Percentiles rank a stretch among this genome's conserved stretches.
Conservation (phyloP, 2,888 invertebrate genomes). For the Achlya flavicornis region DNA sequence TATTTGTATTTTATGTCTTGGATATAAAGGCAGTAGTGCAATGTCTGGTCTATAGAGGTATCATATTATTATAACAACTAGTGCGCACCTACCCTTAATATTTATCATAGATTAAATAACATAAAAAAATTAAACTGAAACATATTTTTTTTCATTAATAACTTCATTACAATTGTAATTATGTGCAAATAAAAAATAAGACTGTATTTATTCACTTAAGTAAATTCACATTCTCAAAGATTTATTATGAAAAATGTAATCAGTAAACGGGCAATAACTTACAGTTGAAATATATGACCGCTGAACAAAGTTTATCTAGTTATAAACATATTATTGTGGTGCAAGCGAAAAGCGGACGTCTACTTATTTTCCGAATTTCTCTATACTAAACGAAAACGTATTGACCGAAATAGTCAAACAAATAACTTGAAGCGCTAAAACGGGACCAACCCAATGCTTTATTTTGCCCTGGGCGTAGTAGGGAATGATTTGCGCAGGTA, state of each 20-base stretch:
- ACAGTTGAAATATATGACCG: conserved; percentile 68
- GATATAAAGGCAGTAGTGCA: too few species aligned
- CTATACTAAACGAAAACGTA: background rate
- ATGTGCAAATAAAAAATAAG: background rate
- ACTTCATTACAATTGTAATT: background rate
- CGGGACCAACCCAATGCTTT: too few species aligned
- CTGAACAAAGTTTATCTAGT: conserved; percentile 74
- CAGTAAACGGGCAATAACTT: conserved; percentile 66
- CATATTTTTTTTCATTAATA: too few species aligned
- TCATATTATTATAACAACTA: too few species aligned
- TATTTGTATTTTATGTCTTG: background rate
- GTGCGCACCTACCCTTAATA: background rate
- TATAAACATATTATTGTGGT: conserved; percentile 50
- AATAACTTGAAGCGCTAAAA: too few species aligned
- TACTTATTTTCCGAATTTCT: background rate
- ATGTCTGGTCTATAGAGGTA: too few species aligned
- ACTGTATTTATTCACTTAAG: background rate
- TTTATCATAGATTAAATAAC: too few species aligned
- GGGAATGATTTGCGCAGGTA: too few species aligned
- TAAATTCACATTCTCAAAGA: conserved; percentile 42
- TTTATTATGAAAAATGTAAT: conserved; percentile 59
- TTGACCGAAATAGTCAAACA: too few species aligned
- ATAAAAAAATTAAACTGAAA: too few species aligned
- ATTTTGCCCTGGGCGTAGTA: too few species aligned
- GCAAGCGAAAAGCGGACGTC: conserved; percentile 20